Base-by-base conservation (phyloP, 1,140 invertebrate species). In the Anastrepha ludens region DNA sequence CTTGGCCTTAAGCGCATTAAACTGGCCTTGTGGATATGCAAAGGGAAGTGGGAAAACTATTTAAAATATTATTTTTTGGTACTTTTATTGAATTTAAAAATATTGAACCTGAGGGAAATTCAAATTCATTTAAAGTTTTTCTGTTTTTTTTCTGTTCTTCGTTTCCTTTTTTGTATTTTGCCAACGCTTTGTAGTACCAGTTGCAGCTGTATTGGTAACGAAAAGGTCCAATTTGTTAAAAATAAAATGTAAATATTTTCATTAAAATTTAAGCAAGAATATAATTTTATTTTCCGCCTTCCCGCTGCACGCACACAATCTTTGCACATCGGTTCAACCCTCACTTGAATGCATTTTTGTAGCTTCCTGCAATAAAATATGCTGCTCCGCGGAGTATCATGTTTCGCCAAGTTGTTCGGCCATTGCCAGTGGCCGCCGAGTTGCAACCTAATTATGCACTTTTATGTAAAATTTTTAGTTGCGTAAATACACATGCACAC, bases 371-470 rank as follows among this genome's bases (percentile, higher is more conserved):
- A 29, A 5, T 67, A 64, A 64, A 64, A n/a, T 64, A 13, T n/a
- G 60, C 5, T 5, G 17, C 17, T 1, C 60, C 17, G 60, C 17
- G 17, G 64, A 8, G 17, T 67, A 67, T 67, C 64, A 67, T 67
- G 29, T 29, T 9, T 6, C 64, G 4, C 47, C 50, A 44, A 20
- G 47, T 44, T 78, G n/a, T 7, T 2, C 70, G 17, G 44, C 6
- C 70, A 78, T 78, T 78, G 47, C 74, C 50, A 47, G 17, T 81
- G 64, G 64, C 64, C 8, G 64, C 17, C 39, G 29, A 67, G 29
- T 67, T 67, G n/a, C 4, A 67, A 67, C 64, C 64, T 67, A 67
- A 67, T 67, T 67, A 67, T 67, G n/a, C n/a, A 20, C 64, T 15
- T 29, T 67, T 67, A 5, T 9, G 15, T 15, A 13, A n/a, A 15